These are phyloP conservation scores for Plumapathes pennacea DNA, from an alignment of 92 coral and sea anemone genomes.

Conservation along the genomic window DNA sequence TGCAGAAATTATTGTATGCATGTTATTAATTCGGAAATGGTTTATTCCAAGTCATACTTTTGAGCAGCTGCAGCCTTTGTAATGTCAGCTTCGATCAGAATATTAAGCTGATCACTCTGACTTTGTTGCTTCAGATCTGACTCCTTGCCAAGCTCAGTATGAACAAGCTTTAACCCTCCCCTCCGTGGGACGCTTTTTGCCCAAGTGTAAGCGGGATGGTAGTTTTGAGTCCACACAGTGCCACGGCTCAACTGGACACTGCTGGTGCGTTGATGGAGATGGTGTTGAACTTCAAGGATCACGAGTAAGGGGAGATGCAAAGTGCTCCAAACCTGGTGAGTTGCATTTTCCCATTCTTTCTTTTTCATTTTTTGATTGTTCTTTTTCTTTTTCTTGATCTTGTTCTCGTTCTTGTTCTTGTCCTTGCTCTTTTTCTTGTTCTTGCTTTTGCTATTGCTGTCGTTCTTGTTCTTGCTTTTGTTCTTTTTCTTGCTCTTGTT, in stretches of 20 bases:
- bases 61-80: no score
- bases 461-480: no score
- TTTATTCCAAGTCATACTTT: no score
- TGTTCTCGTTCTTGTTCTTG: no score
- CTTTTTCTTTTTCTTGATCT: no score
- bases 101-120: not conserved
- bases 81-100: not conserved
- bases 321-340: conserved; percentile 30
- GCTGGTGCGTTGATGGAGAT: conserved; percentile 53
- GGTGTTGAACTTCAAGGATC: conserved; percentile 38
- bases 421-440: no score
- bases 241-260: conserved; percentile 34
- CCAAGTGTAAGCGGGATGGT: conserved; percentile 62
- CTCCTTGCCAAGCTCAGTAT: conserved; percentile 59
- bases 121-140: conserved; percentile 18
- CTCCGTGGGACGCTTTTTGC: conserved; percentile 64
- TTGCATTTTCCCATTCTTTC: no score
- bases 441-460: no score
- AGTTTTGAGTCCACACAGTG: conserved; percentile 41
- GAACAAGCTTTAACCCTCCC: conserved; percentile 53
- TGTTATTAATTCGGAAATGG: no score
- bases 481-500: no score
- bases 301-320: conserved; percentile 13
- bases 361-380: no score
- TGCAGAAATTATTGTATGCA: no score